A percentile compares a stretch with the other conserved stretches of the same genome.
These are phyloP conservation scores for Aleiodes sp. DNA, from an alignment of 1,140 invertebrate species.

Conservation along the genomic window DNA sequence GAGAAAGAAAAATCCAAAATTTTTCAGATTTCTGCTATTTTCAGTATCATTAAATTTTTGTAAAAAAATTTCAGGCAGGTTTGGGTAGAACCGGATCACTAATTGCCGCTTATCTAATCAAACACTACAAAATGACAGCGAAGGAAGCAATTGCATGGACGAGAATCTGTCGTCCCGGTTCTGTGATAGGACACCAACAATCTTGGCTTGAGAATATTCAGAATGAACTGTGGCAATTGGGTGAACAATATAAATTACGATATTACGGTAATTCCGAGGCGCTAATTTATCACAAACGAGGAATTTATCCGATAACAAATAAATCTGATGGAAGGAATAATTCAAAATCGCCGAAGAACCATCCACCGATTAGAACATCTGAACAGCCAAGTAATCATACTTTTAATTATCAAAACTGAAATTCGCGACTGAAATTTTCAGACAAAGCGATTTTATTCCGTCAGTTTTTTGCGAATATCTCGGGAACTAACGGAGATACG, in stretches of 20 bases:
- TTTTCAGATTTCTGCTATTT: background rate
- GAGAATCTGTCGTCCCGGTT: slow-evolving; percentile 84
- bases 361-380: background rate
- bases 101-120: slow-evolving; percentile 86
- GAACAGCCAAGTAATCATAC: background rate
- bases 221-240: slow-evolving; percentile 59
- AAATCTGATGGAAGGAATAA: slow-evolving; percentile 44
- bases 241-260: slow-evolving; percentile 61
- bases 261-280: slow-evolving; percentile 55
- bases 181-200: slow-evolving; percentile 85
- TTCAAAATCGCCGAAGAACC: background rate
- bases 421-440: background rate
- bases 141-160: slow-evolving; percentile 86
- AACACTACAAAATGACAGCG: slow-evolving; percentile 83
- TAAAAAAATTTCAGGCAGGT: slow-evolving; percentile 70
- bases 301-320: slow-evolving; percentile 59
- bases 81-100: slow-evolving; percentile 84
- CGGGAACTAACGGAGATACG: too few species aligned
- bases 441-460: background rate
- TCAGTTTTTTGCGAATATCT: too few species aligned
- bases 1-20: too few species aligned
- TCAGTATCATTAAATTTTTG: background rate
- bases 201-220: slow-evolving; percentile 76
- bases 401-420: background rate
- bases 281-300: slow-evolving; percentile 58